Evolutionary conservation across 2,113 vertebrate genomes (phyloP).

Genomic region (Perca flavescens): DNA sequence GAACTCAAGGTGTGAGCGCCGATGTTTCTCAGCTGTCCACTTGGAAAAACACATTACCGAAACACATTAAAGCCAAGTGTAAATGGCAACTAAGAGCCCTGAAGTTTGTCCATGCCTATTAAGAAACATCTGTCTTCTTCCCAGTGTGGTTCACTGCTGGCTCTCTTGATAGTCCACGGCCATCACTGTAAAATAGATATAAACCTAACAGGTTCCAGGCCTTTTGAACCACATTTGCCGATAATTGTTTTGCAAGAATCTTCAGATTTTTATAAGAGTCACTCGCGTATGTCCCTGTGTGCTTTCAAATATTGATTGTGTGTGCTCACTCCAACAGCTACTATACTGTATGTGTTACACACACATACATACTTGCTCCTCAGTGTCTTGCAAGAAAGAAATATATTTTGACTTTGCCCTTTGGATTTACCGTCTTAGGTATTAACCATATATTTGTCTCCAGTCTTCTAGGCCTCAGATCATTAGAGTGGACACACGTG

Average conservation of each 20-base stretch:
- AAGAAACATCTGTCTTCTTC: neutral
- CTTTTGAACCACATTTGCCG: neutral
- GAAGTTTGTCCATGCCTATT: neutral
- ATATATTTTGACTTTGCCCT: neutral
- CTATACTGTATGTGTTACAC: neutral
- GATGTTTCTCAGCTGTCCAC: too few species aligned
- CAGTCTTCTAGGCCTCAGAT: neutral
- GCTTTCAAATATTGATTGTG: neutral
- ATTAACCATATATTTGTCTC: neutral
- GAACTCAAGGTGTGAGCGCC: too few species aligned
- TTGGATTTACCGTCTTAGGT: neutral
- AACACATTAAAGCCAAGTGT: too few species aligned
- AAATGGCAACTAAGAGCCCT: too few species aligned
- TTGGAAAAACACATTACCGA: too few species aligned
- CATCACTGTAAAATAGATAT: neutral
- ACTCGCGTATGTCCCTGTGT: neutral
- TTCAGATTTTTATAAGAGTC: neutral
- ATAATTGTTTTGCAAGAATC: neutral
- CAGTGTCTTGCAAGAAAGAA: neutral
- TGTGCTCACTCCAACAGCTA: neutral
- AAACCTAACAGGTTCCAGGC: too few species aligned
- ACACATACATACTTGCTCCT: neutral
- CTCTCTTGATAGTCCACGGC: neutral
- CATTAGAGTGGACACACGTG: conserved; percentile 7
- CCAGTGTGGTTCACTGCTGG: neutral